phyloP scores from a whole-genome alignment of 2,113 vertebrate genomes.

The Lota lota region DNA sequence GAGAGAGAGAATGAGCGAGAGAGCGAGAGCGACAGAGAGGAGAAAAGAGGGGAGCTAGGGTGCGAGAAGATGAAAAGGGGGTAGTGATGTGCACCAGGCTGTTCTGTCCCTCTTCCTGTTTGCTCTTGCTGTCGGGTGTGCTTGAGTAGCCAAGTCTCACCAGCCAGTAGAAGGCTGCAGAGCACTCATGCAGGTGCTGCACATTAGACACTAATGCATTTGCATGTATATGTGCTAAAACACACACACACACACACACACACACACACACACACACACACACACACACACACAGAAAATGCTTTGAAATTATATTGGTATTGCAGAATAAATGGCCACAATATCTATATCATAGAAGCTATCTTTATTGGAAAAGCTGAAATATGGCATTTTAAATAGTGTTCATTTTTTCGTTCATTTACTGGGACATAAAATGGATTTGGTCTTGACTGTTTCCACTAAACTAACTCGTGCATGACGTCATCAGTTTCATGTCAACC shows the following conservation, averaged over 20 bases:
- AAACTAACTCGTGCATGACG: too few relatives aligned
- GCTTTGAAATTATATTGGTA: too few relatives aligned
- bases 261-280: background rate
- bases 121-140: conserved; percentile 56
- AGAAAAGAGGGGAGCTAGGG: background rate
- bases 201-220: background rate
- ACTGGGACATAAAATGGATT: too few relatives aligned
- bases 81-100: conserved; percentile 70
- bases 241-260: background rate
- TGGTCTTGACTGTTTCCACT: too few relatives aligned
- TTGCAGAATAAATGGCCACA: too few relatives aligned
- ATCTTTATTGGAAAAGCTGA: too few relatives aligned
- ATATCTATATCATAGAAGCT: too few relatives aligned
- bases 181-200: conserved; percentile 8
- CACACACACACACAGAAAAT: conserved; percentile 21
- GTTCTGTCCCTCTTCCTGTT: conserved; percentile 51
- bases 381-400: too few relatives aligned
- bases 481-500: too few relatives aligned
- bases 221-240: background rate
- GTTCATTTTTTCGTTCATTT: too few relatives aligned
- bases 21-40: background rate
- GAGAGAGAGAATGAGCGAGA: too few relatives aligned
- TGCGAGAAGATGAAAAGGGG: conserved; percentile 41
- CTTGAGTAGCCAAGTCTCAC: conserved; percentile 58
- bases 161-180: conserved; percentile 33